These are phyloP conservation scores for Caenorhabditis drosophilae DNA, from an alignment of 2,888 invertebrate genomes.

Conservation along the genomic window DNA sequence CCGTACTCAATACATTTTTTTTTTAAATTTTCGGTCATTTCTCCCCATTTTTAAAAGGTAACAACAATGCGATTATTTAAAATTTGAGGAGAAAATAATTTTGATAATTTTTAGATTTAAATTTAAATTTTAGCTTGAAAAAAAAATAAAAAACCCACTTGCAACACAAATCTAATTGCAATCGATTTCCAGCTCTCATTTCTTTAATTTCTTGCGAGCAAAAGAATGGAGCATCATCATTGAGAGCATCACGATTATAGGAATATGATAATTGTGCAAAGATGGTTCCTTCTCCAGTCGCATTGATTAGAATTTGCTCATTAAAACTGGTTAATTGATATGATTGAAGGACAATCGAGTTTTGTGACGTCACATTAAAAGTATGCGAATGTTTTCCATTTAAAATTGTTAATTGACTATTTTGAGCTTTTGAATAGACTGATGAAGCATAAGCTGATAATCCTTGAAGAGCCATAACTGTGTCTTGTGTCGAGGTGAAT, in stretches of 20 bases:
- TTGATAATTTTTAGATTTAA: no score
- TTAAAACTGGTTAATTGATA: constrained; percentile 56
- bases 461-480: constrained; percentile 79
- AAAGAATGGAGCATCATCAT: constrained; percentile 65
- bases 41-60: no score
- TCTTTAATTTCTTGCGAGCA: constrained; percentile 65
- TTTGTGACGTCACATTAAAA: constrained; percentile 55
- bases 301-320: constrained; percentile 76
- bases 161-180: constrained; percentile 68
- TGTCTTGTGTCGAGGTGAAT: constrained; percentile 80
- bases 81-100: no score
- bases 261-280: constrained; percentile 77
- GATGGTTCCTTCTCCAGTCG: constrained; percentile 81
- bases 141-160: constrained; percentile 53
- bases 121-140: not conserved
- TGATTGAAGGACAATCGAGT: constrained; percentile 78
- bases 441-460: constrained; percentile 76
- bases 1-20: no score
- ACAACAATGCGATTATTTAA: no score
- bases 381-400: constrained; percentile 70
- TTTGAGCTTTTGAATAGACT: constrained; percentile 72
- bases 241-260: constrained; percentile 78
- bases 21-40: no score
- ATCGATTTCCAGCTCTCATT: constrained; percentile 58
- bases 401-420: constrained; percentile 74